phyloP scores from a whole-genome alignment of 1,140 invertebrate species.

The Penaeus vannamei region DNA sequence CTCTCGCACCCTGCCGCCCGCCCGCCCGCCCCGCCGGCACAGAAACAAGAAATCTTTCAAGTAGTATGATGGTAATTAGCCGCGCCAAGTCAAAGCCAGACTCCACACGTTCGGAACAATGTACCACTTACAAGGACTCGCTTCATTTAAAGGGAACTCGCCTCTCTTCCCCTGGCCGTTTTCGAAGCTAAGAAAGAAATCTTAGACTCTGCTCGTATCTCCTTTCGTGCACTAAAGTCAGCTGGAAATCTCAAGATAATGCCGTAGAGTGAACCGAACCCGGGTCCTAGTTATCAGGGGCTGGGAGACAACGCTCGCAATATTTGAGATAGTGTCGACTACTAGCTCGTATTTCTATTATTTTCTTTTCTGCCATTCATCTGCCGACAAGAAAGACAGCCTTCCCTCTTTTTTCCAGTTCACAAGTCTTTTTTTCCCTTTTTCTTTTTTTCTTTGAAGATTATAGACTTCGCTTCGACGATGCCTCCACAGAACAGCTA shows the following conservation, averaged over 20 bases:
- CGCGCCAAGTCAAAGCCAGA: not conserved
- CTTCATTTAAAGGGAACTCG: too few species aligned
- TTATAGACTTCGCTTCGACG: slow-evolving; percentile 54
- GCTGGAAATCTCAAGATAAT: too few species aligned
- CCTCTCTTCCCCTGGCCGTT: too few species aligned
- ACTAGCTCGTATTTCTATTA: slow-evolving; percentile 31
- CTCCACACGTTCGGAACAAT: slow-evolving; percentile 10
- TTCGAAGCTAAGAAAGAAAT: too few species aligned
- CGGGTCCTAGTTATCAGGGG: too few species aligned
- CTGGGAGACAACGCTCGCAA: not conserved
- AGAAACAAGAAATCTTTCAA: slow-evolving; percentile 5
- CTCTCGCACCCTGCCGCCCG: not conserved
- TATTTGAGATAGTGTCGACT: slow-evolving; percentile 41
- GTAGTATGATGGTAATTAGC: slow-evolving; percentile 20
- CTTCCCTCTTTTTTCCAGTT: slow-evolving; percentile 45
- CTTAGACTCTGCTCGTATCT: too few species aligned
- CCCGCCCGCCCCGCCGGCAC: not conserved
- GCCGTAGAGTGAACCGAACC: too few species aligned
- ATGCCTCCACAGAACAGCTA: slow-evolving; percentile 3
- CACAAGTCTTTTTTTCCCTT: slow-evolving; percentile 37
- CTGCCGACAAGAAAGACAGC: slow-evolving; percentile 39
- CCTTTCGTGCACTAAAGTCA: too few species aligned
- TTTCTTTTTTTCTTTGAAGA: slow-evolving; percentile 37
- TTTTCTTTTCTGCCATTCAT: slow-evolving; percentile 34
- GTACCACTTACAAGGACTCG: slow-evolving; percentile 1